Base-by-base conservation (phyloP, 2,888 invertebrate species). In the Sturmia bella region DNA sequence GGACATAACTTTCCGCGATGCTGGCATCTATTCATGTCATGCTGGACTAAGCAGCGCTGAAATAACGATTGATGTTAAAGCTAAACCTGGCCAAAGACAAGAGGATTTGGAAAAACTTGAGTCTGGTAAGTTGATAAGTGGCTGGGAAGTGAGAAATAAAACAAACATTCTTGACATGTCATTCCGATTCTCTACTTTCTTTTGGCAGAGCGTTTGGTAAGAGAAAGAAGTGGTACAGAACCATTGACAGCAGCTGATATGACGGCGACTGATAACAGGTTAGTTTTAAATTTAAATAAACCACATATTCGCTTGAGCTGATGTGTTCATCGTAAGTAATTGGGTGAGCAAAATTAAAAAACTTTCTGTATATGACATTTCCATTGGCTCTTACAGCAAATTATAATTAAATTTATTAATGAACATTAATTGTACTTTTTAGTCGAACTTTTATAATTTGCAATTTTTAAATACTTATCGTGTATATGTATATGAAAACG, bases 21-120 rank as follows among this genome's bases (percentile, higher is more conserved):
- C 95, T 70, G 98, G 97, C 1, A 92, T 95, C 4, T 98, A 97
- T 89, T 95, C 96, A 0, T 98, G 98, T 88, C 93, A 95, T 63
- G 96, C 97, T 11, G 97, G 96, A 0, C 92, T 94, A 59, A 95
- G 96, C 63, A 93, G 94, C 72, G 97, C 97, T 0, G 96, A 96
- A 88, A 93, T 97, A 72, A 94, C 94, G 0, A 92, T 98, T 48
- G 93, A 95, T 32, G 96, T 98, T 4, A 95, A 96, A 88, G 94
- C 95, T 0, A 93, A 94, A 82, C 96, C 96, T 0, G 96, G 96
- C 85, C 95, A 96, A 86, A 94, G 95, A 52, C 95, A 95, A 59
- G 95, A 96, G 54, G 96, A 97, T 89, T 94, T 96, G 39, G 94
- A 93, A 78, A 91, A 92, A 21, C 92, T 92, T 83, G 91, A 90